Conservation (phyloP, 1,140 invertebrate species). For the Drosophila hydei region DNA sequence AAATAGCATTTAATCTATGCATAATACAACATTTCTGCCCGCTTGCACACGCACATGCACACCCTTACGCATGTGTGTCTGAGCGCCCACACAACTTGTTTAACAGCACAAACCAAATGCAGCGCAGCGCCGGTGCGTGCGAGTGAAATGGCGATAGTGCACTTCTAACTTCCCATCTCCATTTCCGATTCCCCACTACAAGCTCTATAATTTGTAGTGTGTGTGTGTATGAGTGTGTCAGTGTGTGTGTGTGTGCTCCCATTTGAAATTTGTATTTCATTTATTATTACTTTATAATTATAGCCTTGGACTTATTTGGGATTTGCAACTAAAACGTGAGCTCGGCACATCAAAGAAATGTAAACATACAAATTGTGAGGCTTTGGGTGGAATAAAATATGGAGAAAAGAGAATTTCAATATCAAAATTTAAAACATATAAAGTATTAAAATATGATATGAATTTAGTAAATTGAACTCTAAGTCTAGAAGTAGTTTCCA, state of each 20-base stretch:
- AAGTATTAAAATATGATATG: too few relatives aligned
- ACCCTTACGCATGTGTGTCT: not conserved
- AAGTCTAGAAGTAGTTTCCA: too few relatives aligned
- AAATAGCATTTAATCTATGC: slow-evolving; percentile 44
- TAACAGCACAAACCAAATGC: not conserved
- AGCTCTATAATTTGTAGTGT: not conserved
- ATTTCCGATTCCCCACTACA: slow-evolving; percentile 5
- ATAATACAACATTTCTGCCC: slow-evolving; percentile 8
- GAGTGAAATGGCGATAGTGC: not conserved
- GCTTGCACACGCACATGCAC: not conserved
- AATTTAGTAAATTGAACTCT: too few relatives aligned
- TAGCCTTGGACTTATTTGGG: slow-evolving; percentile 4
- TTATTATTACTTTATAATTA: slow-evolving; percentile 30
- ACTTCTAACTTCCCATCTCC: slow-evolving; percentile 9
- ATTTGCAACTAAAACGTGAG: slow-evolving; percentile 1
- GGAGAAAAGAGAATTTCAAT: too few relatives aligned
- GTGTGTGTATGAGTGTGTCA: not conserved
- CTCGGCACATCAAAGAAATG: not conserved
- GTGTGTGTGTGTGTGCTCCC: not conserved
- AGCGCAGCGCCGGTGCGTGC: not conserved
- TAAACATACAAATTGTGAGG: not conserved
- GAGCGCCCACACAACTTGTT: not conserved
- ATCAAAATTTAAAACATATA: too few relatives aligned
- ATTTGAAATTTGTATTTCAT: slow-evolving; percentile 26
- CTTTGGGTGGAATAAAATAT: too few relatives aligned